These are phyloP conservation scores for Polypterus bichir DNA, from an alignment of 2,113 vertebrate species.

Conservation along the genomic window DNA sequence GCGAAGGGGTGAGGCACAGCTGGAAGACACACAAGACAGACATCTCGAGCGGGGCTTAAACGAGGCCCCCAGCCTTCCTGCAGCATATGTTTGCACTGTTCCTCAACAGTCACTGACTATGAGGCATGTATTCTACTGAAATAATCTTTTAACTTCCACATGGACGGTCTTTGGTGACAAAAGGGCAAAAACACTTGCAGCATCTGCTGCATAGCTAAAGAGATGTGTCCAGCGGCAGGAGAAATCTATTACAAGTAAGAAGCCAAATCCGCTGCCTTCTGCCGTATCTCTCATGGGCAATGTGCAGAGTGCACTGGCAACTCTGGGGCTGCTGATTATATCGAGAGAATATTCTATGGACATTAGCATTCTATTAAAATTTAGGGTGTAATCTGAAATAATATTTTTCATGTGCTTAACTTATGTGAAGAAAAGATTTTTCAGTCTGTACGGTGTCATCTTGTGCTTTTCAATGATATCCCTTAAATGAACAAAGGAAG, in stretches of 20 bases:
- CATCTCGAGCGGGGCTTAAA: background rate
- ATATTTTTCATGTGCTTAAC: no score
- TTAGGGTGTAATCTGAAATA: no score
- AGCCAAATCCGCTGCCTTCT: background rate
- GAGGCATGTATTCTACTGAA: slow-evolving; percentile 12
- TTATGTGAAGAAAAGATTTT: no score
- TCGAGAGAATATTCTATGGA: no score
- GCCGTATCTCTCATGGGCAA: no score
- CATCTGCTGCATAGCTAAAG: background rate
- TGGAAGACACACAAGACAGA: background rate
- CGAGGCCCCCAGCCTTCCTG: background rate
- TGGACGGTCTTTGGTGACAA: slow-evolving; percentile 4
- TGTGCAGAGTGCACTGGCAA: no score
- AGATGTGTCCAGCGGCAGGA: background rate
- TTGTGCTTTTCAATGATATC: no score
- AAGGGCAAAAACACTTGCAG: background rate
- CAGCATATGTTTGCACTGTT: slow-evolving; percentile 4
- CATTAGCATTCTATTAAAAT: no score
- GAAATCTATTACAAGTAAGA: background rate
- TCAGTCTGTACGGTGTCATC: no score
- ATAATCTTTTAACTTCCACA: slow-evolving; percentile 10
- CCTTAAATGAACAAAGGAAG: no score
- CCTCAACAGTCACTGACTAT: slow-evolving; percentile 11
- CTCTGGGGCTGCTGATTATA: no score
- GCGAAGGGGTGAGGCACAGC: background rate